Conservation (phyloP, 2,113 vertebrate genomes). For the Phaethornis superciliosus region DNA sequence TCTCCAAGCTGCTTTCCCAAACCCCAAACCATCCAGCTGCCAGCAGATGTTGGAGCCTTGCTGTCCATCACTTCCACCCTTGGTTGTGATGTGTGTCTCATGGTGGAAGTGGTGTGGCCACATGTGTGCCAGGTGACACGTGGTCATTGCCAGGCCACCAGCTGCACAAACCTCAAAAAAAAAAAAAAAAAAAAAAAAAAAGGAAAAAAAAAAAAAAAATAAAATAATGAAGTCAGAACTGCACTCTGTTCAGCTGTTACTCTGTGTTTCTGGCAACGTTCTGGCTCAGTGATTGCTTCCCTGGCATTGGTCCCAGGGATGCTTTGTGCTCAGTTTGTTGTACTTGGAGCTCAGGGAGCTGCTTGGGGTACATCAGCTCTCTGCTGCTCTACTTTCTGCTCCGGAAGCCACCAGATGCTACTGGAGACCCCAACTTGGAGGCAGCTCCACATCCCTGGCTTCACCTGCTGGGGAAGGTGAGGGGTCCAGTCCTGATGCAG, state of each 20-base stretch:
- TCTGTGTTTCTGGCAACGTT: not conserved
- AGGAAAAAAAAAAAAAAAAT: too few species aligned
- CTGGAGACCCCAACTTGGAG: not conserved
- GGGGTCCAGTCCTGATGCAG: not conserved
- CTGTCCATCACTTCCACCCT: rapidly evolving
- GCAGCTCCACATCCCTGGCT: not conserved
- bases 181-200: too few species aligned
- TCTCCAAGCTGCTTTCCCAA: not conserved
- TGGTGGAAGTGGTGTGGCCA: rapidly evolving
- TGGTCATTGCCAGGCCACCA: not conserved
- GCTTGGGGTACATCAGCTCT: not conserved
- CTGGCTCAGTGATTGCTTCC: not conserved
- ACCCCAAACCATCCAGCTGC: rapidly evolving
- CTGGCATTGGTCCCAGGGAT: rapidly evolving
- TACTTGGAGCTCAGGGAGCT: not conserved
- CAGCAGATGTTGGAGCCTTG: rapidly evolving
- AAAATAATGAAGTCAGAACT: not conserved
- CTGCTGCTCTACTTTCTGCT: not conserved
- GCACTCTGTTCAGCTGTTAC: too few species aligned
- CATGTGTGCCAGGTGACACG: rapidly evolving
- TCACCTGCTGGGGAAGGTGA: not conserved
- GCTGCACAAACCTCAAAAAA: not conserved
- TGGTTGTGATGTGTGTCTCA: rapidly evolving
- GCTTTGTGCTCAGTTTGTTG: not conserved
- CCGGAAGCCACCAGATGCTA: not conserved